These are phyloP conservation scores for Lithophane socia DNA, from an alignment of 2,888 invertebrate genomes.

Conservation along the genomic window DNA sequence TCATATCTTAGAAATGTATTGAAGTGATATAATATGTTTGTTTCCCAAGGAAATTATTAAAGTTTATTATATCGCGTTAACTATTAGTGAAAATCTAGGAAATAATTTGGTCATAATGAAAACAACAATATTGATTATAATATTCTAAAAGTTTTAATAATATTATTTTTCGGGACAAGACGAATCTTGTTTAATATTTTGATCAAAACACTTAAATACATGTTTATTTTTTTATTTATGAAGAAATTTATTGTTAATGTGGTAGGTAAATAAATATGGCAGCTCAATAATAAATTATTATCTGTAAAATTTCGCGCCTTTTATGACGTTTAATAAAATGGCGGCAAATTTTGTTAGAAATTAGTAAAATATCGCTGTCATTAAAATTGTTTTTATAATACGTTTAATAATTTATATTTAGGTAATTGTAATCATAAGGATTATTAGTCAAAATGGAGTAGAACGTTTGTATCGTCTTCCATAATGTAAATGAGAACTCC, in stretches of 20 bases:
- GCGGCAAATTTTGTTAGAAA: constrained; percentile 47
- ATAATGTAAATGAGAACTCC: constrained; percentile 82
- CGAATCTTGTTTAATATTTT: constrained; percentile 16
- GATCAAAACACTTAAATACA: constrained; percentile 25
- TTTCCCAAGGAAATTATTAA: constrained; percentile 89
- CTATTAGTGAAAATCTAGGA: constrained; percentile 83
- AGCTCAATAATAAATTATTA: constrained; percentile 49
- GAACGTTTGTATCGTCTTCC: constrained; percentile 88
- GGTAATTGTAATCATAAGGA: constrained; percentile 64
- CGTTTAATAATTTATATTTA: constrained; percentile 63
- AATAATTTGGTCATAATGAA: constrained; percentile 73
- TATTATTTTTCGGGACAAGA: constrained; percentile 21
- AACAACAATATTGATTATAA: constrained; percentile 56
- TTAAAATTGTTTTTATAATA: constrained; percentile 54
- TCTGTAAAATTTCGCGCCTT: constrained; percentile 47
- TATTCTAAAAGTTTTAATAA: constrained; percentile 30
- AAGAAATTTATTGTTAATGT: not conserved
- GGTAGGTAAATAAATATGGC: constrained; percentile 46
- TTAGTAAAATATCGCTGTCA: constrained; percentile 56
- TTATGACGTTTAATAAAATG: constrained; percentile 40
- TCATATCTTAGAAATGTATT: constrained; percentile 89
- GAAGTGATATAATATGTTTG: constrained; percentile 85
- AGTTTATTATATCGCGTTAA: constrained; percentile 87
- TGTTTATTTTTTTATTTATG: constrained; percentile 16
- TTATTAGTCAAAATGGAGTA: constrained; percentile 78